These are phyloP conservation scores for Chymomyza amoena DNA, from an alignment of 2,888 invertebrate species.

Conservation along the genomic window DNA sequence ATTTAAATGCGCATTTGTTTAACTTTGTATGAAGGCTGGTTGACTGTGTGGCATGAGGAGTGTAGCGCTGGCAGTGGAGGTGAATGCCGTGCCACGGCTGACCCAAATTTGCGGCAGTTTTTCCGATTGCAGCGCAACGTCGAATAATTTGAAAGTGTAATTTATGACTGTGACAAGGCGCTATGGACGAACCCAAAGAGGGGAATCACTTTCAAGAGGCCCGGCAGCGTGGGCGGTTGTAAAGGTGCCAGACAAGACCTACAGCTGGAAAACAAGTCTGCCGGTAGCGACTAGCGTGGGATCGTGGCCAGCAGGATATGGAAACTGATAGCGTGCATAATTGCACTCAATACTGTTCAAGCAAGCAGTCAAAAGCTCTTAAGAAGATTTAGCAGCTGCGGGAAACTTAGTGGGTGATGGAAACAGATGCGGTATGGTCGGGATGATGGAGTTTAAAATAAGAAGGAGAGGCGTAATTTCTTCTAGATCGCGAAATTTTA, in stretches of 20 bases:
- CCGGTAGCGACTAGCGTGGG: not conserved
- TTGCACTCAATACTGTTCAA: not conserved
- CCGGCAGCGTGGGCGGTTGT: not conserved
- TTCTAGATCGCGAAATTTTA: too few species aligned
- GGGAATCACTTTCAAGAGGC: not conserved
- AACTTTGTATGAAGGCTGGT: slow-evolving; percentile 43
- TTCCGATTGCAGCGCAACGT: slow-evolving; percentile 49
- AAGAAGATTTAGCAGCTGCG: too few species aligned
- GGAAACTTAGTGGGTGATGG: too few species aligned
- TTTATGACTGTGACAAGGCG: slow-evolving; percentile 51
- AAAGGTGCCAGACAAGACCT: not conserved
- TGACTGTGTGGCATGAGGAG: not conserved
- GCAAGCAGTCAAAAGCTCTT: not conserved
- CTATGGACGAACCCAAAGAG: not conserved
- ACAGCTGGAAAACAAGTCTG: not conserved
- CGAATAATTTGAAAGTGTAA: slow-evolving; percentile 61
- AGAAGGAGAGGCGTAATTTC: too few species aligned
- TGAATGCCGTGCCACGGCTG: slow-evolving; percentile 23
- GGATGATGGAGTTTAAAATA: too few species aligned
- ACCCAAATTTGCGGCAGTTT: slow-evolving; percentile 52
- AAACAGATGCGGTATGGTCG: too few species aligned
- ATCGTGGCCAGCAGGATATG: not conserved
- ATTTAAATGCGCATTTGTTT: slow-evolving; percentile 40
- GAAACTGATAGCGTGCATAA: not conserved
- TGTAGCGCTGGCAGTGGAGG: not conserved